Percentiles rank a stretch among this genome's conserved stretches.
Conservation (phyloP, 92 coral and sea anemone species). For the Porites rus region DNA sequence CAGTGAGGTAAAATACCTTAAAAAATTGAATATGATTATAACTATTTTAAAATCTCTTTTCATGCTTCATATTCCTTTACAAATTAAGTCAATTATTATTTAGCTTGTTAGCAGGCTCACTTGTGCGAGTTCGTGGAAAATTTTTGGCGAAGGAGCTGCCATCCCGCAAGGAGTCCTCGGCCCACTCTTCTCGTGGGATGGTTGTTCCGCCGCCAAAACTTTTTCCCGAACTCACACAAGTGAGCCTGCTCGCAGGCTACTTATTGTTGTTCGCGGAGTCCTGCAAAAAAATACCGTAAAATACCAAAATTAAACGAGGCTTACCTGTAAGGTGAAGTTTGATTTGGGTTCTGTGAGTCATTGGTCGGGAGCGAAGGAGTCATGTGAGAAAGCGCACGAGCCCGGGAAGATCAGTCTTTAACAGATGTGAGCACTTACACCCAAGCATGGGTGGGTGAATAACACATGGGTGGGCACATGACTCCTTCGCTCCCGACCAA, state of each 20-base stretch:
- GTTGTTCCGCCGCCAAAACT: too few relatives aligned
- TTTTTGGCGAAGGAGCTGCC: too few relatives aligned
- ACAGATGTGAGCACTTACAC: background rate
- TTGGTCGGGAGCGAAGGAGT: constrained; percentile 35
- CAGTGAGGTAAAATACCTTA: background rate
- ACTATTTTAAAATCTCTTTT: background rate
- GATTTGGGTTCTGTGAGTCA: constrained; percentile 28
- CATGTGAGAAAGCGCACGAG: constrained; percentile 25
- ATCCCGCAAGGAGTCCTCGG: too few relatives aligned
- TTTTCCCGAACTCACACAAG: too few relatives aligned
- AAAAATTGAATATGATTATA: background rate
- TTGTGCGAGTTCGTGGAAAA: too few relatives aligned
- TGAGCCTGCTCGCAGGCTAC: too few relatives aligned
- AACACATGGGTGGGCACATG: constrained; percentile 26
- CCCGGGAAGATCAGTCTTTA: constrained; percentile 32
- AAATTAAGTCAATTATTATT: too few relatives aligned
- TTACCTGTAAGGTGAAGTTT: constrained; percentile 42
- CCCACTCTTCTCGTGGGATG: too few relatives aligned
- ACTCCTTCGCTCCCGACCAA: constrained; percentile 33
- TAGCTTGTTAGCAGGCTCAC: too few relatives aligned
- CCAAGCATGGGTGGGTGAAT: background rate
- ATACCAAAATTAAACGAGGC: constrained; percentile 28
- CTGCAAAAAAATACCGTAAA: too few relatives aligned
- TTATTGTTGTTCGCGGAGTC: too few relatives aligned
- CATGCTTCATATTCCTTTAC: background rate